These are phyloP conservation scores for Smithornis capensis DNA, from an alignment of 2,113 vertebrate genomes.

Conservation along the genomic window DNA sequence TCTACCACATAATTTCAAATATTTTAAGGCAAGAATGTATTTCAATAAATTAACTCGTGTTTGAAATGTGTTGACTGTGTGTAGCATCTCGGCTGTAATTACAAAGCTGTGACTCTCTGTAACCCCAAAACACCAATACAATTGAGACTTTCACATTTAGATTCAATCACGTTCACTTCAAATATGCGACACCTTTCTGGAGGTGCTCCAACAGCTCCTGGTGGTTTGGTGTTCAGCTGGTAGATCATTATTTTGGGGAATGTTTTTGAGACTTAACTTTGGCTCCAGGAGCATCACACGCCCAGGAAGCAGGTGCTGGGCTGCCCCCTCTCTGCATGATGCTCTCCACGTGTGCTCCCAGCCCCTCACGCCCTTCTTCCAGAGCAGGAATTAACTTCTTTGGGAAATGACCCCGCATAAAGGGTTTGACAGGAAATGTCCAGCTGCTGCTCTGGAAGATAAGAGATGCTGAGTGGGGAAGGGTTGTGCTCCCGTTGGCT, in stretches of 20 bases:
- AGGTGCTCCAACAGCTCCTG: not conserved
- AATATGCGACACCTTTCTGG: rapidly evolving
- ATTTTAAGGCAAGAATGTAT: not conserved
- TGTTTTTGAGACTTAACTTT: not conserved
- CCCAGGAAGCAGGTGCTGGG: not conserved
- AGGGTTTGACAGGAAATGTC: not conserved
- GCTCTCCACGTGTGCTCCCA: not conserved
- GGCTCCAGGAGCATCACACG: not conserved
- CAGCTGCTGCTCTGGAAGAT: not conserved
- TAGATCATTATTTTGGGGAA: not conserved
- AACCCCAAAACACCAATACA: not conserved
- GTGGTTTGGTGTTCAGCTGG: not conserved
- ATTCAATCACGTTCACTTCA: not conserved
- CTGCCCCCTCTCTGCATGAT: rapidly evolving
- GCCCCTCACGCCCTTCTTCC: not conserved
- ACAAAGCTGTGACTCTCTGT: not conserved
- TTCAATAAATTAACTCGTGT: not conserved
- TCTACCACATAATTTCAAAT: not conserved
- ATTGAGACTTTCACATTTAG: not conserved
- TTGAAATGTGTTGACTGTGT: not conserved
- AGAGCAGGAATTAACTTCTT: not conserved
- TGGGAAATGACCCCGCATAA: rapidly evolving
- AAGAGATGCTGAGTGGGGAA: not conserved
- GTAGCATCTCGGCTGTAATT: not conserved
- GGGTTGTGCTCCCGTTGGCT: not conserved